A percentile compares a stretch with the other conserved stretches of the same genome.
These are phyloP conservation scores for Heliopora coerulea DNA, from an alignment of 92 coral and sea anemone genomes.

Conservation along the genomic window DNA sequence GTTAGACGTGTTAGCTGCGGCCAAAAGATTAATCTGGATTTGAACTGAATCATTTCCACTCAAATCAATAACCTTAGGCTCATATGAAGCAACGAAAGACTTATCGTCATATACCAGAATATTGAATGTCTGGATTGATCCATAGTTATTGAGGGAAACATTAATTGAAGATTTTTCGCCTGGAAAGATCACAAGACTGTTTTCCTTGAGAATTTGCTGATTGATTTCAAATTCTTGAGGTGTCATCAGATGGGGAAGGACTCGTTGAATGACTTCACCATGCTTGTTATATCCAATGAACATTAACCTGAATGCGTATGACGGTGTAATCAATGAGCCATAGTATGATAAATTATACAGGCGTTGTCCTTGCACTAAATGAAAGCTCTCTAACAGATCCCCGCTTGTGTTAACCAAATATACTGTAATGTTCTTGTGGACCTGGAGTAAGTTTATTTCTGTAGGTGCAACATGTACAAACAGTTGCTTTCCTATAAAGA, in stretches of 20 bases:
- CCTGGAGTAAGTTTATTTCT: slow-evolving; percentile 14
- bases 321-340: background rate
- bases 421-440: slow-evolving; percentile 10
- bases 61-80: background rate
- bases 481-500: slow-evolving; percentile 39
- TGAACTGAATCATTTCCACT: slow-evolving; percentile 15
- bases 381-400: slow-evolving; percentile 44
- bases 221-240: slow-evolving; percentile 27
- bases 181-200: slow-evolving; percentile 6
- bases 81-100: slow-evolving; percentile 25
- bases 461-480: slow-evolving; percentile 40
- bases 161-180: slow-evolving; percentile 13
- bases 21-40: slow-evolving; percentile 13
- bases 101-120: slow-evolving; percentile 25
- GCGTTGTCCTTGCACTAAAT: slow-evolving; percentile 48
- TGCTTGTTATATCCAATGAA: slow-evolving; percentile 8
- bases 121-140: background rate
- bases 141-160: slow-evolving; percentile 9
- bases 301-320: slow-evolving; percentile 18
- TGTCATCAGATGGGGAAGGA: slow-evolving; percentile 18
- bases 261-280: slow-evolving; percentile 20
- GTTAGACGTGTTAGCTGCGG: background rate
- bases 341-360: slow-evolving; percentile 33
- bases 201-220: background rate
- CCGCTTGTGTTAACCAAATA: slow-evolving; percentile 47